Evolutionary conservation across 2,888 invertebrate species (phyloP).

Genomic region (Lasioglossum figueresi): DNA sequence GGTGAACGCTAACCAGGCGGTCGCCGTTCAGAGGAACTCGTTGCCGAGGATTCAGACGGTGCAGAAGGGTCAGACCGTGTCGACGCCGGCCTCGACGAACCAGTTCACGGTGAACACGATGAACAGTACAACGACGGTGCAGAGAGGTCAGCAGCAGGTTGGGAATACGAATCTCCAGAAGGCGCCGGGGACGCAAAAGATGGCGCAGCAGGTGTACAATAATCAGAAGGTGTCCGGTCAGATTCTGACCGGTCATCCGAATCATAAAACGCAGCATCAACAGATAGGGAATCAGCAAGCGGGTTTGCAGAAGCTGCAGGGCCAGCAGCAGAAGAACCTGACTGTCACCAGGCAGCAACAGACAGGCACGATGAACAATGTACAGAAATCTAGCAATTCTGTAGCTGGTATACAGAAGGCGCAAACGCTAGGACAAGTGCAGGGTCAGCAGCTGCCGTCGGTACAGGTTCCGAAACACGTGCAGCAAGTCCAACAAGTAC

Average conservation of each 20-base stretch:
- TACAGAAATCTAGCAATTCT: slow-evolving; percentile 69
- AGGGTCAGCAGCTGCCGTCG: slow-evolving; percentile 50
- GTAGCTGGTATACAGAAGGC: slow-evolving; percentile 70
- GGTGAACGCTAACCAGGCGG: slow-evolving; percentile 61
- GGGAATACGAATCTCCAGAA: slow-evolving; percentile 61
- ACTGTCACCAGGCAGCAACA: slow-evolving; percentile 70
- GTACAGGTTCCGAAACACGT: slow-evolving; percentile 55
- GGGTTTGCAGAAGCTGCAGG: slow-evolving; percentile 66
- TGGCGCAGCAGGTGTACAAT: slow-evolving; percentile 65
- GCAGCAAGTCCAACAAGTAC: slow-evolving; percentile 58
- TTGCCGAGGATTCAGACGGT: slow-evolving; percentile 72
- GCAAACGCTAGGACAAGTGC: slow-evolving; percentile 58
- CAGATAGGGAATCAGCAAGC: slow-evolving; percentile 58
- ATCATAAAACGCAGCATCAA: slow-evolving; percentile 71
- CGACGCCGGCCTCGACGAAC: slow-evolving; percentile 50
- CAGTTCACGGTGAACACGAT: slow-evolving; percentile 74
- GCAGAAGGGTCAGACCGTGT: slow-evolving; percentile 71
- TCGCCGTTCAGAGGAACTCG: slow-evolving; percentile 68
- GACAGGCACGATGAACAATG: slow-evolving; percentile 67
- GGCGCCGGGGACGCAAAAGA: slow-evolving; percentile 63
- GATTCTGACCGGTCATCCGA: slow-evolving; percentile 63
- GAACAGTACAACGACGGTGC: slow-evolving; percentile 73
- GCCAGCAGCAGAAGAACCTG: slow-evolving; percentile 70
- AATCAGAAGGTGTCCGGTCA: slow-evolving; percentile 74
- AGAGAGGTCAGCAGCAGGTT: slow-evolving; percentile 67